Base-by-base conservation (phyloP, 2,797 vertebrate species). In the Sternarchorhynchus goeldii region DNA sequence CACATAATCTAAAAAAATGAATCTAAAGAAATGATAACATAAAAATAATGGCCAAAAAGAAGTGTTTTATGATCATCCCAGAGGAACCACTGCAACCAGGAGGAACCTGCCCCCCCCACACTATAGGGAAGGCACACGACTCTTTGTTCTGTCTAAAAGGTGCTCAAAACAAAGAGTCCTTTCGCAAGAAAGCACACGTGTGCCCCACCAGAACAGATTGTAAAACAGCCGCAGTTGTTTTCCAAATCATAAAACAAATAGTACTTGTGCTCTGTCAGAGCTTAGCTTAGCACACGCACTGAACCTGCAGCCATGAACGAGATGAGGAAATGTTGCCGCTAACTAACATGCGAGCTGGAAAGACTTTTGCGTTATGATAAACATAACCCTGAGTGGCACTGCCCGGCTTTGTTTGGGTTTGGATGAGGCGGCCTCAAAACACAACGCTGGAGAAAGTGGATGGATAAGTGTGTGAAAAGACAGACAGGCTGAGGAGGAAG, bases 341-440 rank as follows among this genome's bases (percentile, higher is more conserved):
- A 2, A 60, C 39, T 76, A 72, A 77, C 75, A 75, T 62, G 56
- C 4, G 7, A 79, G 59, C 78, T 41, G 31, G 66, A 77, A 76
- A 71, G 65, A 60, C 39, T 76, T n/a, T 41, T 36, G 71, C 14
- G 20, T 80, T 78, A 82, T 60, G 83, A 83, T 83, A 83, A 83
- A 85, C 81, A 85, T 81, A 83, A 81, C 81, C 81, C 81, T 85
- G 84, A 85, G 79, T 85, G 81, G 81, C 81, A 85, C 77, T 83
- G 73, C 74, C 76, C 75, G 73, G 45, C 70, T 77, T 85, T 85
- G 84, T 85, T 85, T 85, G 84, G 81, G 81, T 83, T 85, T 85
- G 70, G 75, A 76, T 14, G 64, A 72, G 62, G 32, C 50, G 17
- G 78, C 80, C 75, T 83, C 73, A 79, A 83, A 83, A 85, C 81